A percentile compares a stretch with the other conserved stretches of the same genome.
Conservation (phyloP, 2,113 vertebrate genomes). For the Crotalus horridus region DNA sequence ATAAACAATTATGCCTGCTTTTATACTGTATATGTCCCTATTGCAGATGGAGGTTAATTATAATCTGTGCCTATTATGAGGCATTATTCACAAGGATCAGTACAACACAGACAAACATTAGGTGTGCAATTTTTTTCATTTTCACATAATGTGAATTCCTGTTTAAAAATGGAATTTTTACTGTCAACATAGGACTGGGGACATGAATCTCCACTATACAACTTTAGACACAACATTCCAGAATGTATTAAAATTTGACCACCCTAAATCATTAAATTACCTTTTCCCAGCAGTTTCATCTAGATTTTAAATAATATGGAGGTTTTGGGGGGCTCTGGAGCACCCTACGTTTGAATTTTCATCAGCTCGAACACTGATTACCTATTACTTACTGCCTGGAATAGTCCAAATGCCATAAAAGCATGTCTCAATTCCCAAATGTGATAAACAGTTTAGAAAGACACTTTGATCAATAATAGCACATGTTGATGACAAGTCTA, state of each 20-base stretch:
- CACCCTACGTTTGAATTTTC: not conserved
- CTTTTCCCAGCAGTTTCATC: not conserved
- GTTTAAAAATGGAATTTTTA: not conserved
- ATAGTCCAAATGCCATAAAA: not conserved
- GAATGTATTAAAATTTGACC: not conserved
- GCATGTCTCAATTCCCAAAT: not conserved
- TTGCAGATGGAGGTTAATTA: constrained; percentile 9
- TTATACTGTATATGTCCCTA: constrained; percentile 12
- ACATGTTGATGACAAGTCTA: not conserved
- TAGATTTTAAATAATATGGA: not conserved
- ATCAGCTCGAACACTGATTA: not conserved
- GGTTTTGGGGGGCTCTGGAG: not conserved
- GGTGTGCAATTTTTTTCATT: constrained; percentile 49
- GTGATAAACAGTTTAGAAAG: not conserved
- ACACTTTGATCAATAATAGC: not conserved
- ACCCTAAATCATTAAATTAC: not conserved
- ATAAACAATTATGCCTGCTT: not conserved
- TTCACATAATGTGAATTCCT: constrained; percentile 35
- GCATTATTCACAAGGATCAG: constrained; percentile 36
- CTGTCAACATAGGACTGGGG: not conserved
- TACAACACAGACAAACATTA: constrained; percentile 55
- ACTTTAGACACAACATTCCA: not conserved
- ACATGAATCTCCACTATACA: not conserved
- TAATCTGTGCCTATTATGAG: constrained; percentile 51
- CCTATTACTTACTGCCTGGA: not conserved